Conservation (phyloP, 1,140 invertebrate species). For the Gryllus bimaculatus region DNA sequence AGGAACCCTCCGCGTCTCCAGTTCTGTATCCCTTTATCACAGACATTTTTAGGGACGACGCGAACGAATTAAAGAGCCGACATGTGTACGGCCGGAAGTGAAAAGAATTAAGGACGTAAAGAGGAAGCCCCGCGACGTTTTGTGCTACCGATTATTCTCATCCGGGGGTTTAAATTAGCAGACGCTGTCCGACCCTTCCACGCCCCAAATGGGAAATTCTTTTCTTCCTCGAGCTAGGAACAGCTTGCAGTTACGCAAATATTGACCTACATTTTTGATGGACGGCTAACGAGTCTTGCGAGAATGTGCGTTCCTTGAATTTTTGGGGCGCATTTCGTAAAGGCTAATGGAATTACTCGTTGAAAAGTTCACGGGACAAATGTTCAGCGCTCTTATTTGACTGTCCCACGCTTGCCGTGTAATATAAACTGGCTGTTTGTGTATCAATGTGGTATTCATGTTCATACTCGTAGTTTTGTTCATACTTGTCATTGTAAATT, state of each 20-base stretch:
- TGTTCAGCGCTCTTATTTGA: too few species aligned
- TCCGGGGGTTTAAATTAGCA: not conserved
- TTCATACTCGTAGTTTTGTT: too few species aligned
- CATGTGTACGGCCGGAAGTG: not conserved
- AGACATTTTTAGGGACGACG: slow-evolving; percentile 1
- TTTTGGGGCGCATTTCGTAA: too few species aligned
- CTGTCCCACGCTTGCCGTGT: too few species aligned
- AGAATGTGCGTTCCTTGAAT: too few species aligned
- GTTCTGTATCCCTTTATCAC: not conserved
- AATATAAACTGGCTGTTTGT: too few species aligned
- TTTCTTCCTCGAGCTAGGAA: not conserved
- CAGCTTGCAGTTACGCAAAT: not conserved
- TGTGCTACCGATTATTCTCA: not conserved
- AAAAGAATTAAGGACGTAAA: slow-evolving; percentile 1
- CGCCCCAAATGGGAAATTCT: not conserved
- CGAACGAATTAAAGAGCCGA: not conserved
- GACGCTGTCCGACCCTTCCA: not conserved
- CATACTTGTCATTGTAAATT: too few species aligned
- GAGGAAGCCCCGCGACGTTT: not conserved
- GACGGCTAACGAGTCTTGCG: too few species aligned
- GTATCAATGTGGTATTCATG: too few species aligned
- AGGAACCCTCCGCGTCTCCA: not conserved
- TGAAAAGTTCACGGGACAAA: too few species aligned
- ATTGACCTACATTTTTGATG: not conserved
- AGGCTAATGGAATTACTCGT: too few species aligned